phyloP scores from a whole-genome alignment of 1,140 invertebrate species.

The Cecropterus lyciades region DNA sequence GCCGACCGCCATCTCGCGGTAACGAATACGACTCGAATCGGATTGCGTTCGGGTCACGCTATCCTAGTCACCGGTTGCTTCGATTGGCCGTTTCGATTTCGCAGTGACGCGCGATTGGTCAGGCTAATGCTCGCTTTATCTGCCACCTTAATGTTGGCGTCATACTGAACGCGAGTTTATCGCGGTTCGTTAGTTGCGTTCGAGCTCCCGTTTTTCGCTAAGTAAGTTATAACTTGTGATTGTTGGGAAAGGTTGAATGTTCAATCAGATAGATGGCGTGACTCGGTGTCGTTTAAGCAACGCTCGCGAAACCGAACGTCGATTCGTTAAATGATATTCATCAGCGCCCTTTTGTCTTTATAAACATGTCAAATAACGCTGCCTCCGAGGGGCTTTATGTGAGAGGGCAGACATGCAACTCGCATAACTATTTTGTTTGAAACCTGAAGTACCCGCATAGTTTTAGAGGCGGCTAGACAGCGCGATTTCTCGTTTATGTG shows the following conservation, averaged over 20 bases:
- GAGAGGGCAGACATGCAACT: constrained; percentile 65
- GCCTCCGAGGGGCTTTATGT: constrained; percentile 59
- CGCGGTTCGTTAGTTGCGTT: constrained; percentile 76
- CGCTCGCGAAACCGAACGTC: constrained; percentile 72
- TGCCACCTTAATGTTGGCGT: constrained; percentile 70
- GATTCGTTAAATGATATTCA: constrained; percentile 82
- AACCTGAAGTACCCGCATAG: constrained; percentile 66
- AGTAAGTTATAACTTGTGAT: constrained; percentile 83
- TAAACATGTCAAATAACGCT: constrained; percentile 75
- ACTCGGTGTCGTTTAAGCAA: constrained; percentile 79
- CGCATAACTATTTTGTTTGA: constrained; percentile 64
- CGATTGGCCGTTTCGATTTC: constrained; percentile 77
- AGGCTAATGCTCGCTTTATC: constrained; percentile 67
- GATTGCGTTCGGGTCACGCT: constrained; percentile 83
- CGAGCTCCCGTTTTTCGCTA: constrained; percentile 77
- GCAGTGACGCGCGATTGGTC: constrained; percentile 70
- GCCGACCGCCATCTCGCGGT: constrained; percentile 76
- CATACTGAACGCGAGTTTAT: constrained; percentile 76
- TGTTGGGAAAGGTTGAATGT: constrained; percentile 75
- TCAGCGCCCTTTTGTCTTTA: constrained; percentile 79
- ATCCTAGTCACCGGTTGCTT: constrained; percentile 72
- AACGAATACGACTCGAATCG: constrained; percentile 79
- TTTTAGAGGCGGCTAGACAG: constrained; percentile 53
- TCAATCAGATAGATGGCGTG: constrained; percentile 82
- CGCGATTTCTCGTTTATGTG: constrained; percentile 43